Evolutionary conservation across 1,140 invertebrate species (phyloP), one percentile per base, ranked within the genome.

Genomic region (Octopus bimaculoides): DNA sequence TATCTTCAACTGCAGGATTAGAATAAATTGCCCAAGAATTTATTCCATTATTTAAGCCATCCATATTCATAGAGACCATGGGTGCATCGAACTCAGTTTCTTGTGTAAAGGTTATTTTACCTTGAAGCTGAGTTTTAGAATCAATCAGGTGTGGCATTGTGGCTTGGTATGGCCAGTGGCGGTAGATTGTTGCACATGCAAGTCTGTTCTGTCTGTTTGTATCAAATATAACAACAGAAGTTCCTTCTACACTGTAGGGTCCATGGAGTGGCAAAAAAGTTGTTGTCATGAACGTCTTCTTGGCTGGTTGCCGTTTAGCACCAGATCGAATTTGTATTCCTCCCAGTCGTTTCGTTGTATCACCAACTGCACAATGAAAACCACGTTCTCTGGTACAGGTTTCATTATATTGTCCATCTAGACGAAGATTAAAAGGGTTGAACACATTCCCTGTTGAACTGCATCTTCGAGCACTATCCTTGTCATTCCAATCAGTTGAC

Each of bases 211-310:
- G 96, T 81, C 96, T 91, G 87, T 94, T 92, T 86, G 97, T 95
- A 89, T 96, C 96, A 84, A 96, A 96, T 71, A 98, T 93, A 0
- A 97, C 95, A 54, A 99, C 88, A 20, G 96, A 96, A 86, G 94
- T 94, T 17, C 94, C 95, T 81, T 97, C 86, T 81, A 98, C 93
- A 77, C 92, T 93, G 81, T 93, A 89, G 17, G 92, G 91, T 17
- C 97, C 97, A 8, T 93, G 93, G 5, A 99, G 89, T 6, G 96
- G 93, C 26, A 98, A 86, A 85, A 93, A 90, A 1, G 86, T 80
- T 88, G 97, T 96, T 0, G 95, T 96, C 87, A 95, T 95, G 82
- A 97, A 91, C 77, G 91, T 92, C 71, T 95, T 91, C n/a, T 94
- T 95, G 20, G 93, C 93, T 77, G 94, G 91, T 0, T 87, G 88